Conservation (phyloP, 1,140 invertebrate species). For the Cydia fagiglandana region DNA sequence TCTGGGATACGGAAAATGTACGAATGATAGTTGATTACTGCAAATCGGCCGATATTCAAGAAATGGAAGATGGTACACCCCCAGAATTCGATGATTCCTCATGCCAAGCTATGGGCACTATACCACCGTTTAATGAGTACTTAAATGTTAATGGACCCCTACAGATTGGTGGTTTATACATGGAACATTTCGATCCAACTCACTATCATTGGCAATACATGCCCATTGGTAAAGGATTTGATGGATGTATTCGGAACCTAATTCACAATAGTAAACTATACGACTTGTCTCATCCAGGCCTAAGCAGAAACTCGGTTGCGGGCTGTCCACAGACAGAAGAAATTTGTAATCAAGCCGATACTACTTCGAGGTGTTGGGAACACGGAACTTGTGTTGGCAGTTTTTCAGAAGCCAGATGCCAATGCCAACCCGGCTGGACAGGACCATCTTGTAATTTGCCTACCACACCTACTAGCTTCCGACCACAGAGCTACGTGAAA, state of each 20-base stretch:
- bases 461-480: slow-evolving; percentile 93
- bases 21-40: slow-evolving; percentile 96
- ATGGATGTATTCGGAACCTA: slow-evolving; percentile 96
- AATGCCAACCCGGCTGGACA: slow-evolving; percentile 95
- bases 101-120: slow-evolving; percentile 92
- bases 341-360: slow-evolving; percentile 89
- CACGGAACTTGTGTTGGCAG: slow-evolving; percentile 96
- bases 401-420: slow-evolving; percentile 92
- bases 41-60: slow-evolving; percentile 90
- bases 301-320: slow-evolving; percentile 89
- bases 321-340: slow-evolving; percentile 95
- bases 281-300: slow-evolving; percentile 92
- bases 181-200: slow-evolving; percentile 91
- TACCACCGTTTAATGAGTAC: slow-evolving; percentile 97
- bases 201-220: slow-evolving; percentile 93
- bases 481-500: slow-evolving; percentile 95
- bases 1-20: slow-evolving; percentile 95
- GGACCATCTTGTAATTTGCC: slow-evolving; percentile 91
- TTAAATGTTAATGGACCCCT: slow-evolving; percentile 97
- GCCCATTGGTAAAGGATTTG: slow-evolving; percentile 93
- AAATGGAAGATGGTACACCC: slow-evolving; percentile 92
- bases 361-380: slow-evolving; percentile 91
- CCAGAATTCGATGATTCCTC: slow-evolving; percentile 91
- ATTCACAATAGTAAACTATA: slow-evolving; percentile 98
- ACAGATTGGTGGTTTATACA: slow-evolving; percentile 94